These are phyloP conservation scores for Sialis lutaria DNA, from an alignment of 2,888 invertebrate species.

Conservation along the genomic window DNA sequence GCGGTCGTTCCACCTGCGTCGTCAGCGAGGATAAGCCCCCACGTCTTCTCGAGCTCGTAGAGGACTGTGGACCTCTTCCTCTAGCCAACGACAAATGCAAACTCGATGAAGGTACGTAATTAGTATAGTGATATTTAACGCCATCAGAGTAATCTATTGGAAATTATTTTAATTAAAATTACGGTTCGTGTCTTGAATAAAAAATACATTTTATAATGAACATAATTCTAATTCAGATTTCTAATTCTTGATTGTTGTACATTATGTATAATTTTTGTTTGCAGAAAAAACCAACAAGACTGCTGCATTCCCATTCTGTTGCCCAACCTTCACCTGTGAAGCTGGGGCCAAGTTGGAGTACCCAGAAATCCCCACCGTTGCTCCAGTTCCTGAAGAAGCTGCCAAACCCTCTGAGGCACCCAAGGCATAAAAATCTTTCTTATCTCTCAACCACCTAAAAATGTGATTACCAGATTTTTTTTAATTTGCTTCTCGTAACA, in stretches of 20 bases:
- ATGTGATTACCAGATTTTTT: too few relatives aligned
- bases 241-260: too few relatives aligned
- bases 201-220: too few relatives aligned
- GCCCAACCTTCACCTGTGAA: constrained; percentile 73
- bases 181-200: too few relatives aligned
- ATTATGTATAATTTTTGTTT: not conserved
- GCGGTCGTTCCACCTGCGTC: constrained; percentile 79
- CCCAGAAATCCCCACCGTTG: constrained; percentile 51
- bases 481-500: too few relatives aligned
- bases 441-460: too few relatives aligned
- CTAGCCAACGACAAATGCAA: constrained; percentile 78
- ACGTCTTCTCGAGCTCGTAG: constrained; percentile 65
- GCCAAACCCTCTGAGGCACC: constrained; percentile 15
- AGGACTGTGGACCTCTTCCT: constrained; percentile 80
- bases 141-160: too few relatives aligned
- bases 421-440: not conserved
- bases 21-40: constrained; percentile 57
- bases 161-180: not conserved
- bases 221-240: too few relatives aligned
- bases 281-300: constrained; percentile 76
- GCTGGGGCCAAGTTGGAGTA: constrained; percentile 71
- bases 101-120: constrained; percentile 37
- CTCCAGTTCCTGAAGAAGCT: constrained; percentile 21
- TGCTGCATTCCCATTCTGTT: constrained; percentile 72
- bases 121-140: too few relatives aligned